Evolutionary conservation across 1,140 invertebrate species (phyloP).

Genomic region (Antheraea pernyi): DNA sequence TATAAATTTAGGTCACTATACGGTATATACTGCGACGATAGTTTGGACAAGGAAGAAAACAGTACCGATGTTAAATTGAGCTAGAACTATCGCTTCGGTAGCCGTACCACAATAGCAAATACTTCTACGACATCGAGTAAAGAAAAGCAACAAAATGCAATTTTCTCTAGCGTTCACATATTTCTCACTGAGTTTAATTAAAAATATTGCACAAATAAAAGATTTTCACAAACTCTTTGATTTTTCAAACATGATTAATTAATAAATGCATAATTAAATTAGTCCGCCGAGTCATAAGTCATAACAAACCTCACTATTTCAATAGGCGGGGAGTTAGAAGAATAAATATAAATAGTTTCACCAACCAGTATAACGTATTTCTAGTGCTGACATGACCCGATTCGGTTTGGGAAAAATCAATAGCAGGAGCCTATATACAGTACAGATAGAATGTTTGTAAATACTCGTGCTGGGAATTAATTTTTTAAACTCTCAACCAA

Average conservation of each 20-base stretch:
- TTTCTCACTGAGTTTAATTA: background rate
- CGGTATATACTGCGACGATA: too few species aligned
- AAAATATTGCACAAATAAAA: background rate
- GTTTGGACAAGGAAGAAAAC: too few species aligned
- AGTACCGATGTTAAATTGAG: too few species aligned
- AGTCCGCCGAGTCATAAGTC: too few species aligned
- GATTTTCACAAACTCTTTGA: background rate
- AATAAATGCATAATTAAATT: too few species aligned
- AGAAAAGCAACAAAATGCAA: background rate
- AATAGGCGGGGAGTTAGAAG: too few species aligned
- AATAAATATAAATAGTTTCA: background rate
- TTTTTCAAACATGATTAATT: too few species aligned
- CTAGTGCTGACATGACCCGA: conserved; percentile 1
- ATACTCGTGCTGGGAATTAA: background rate
- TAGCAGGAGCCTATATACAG: conserved; percentile 8
- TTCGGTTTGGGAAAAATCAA: conserved; percentile 11
- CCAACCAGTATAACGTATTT: conserved; percentile 11
- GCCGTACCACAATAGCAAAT: too few species aligned
- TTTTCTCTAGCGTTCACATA: background rate
- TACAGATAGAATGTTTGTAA: background rate
- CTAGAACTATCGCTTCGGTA: too few species aligned
- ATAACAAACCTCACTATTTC: too few species aligned
- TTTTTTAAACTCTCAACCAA: background rate
- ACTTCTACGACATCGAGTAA: background rate
- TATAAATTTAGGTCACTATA: too few species aligned